phyloP scores from a whole-genome alignment of 2,113 vertebrate species.

The Paracanthobrama guichenoti region DNA sequence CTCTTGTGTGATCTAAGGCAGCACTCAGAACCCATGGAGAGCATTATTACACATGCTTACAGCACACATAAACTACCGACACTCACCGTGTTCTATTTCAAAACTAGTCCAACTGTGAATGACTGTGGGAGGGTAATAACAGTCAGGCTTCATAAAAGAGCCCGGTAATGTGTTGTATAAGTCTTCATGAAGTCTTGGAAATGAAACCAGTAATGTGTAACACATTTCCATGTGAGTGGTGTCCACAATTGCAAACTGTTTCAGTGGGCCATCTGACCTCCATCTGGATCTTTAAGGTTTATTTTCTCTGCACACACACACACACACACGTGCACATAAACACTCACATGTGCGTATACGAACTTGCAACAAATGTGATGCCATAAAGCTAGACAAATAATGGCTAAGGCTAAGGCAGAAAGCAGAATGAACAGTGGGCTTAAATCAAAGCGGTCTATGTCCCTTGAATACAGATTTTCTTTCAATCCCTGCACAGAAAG shows the following conservation, averaged over 20 bases:
- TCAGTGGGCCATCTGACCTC: slow-evolving; percentile 4
- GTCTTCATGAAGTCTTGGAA: slow-evolving; percentile 35
- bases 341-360: slow-evolving; percentile 3
- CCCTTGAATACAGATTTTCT: slow-evolving; percentile 18
- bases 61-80: slow-evolving; percentile 27
- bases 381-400: slow-evolving; percentile 33
- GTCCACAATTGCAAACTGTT: slow-evolving; percentile 23
- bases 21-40: slow-evolving; percentile 21
- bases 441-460: slow-evolving; percentile 27
- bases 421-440: slow-evolving; percentile 38
- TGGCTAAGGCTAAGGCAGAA: slow-evolving; percentile 17
- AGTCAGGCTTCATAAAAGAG: slow-evolving; percentile 22
- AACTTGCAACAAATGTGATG: slow-evolving; percentile 12
- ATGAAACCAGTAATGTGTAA: slow-evolving; percentile 28
- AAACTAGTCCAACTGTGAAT: slow-evolving; percentile 22
- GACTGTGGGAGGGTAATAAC: slow-evolving; percentile 33
- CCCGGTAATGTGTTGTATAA: slow-evolving; percentile 19
- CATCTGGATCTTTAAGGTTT: slow-evolving; percentile 1
- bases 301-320: neutral
- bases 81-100: slow-evolving; percentile 13
- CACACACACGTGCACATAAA: neutral
- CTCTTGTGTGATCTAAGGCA: slow-evolving; percentile 27
- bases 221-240: slow-evolving; percentile 14
- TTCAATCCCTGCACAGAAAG: slow-evolving; percentile 25
- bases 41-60: slow-evolving; percentile 42